Conservation (phyloP, 2,797 vertebrate genomes). For the Muraenolepis orangiensis region DNA sequence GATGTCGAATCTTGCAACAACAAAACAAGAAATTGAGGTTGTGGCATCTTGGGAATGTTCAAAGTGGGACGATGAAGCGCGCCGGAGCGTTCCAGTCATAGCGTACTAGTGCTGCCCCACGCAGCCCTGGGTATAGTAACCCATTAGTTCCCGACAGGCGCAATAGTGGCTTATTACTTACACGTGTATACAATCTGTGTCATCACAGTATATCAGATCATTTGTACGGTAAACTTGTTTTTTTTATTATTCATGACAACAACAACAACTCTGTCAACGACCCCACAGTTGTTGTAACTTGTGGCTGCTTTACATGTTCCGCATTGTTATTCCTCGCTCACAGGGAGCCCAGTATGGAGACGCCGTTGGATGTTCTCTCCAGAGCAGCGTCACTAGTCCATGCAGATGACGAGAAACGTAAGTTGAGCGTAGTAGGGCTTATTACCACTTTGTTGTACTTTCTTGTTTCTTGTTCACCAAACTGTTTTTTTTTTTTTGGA, state of each 20-base stretch:
- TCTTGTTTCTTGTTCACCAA: not conserved
- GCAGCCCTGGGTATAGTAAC: not conserved
- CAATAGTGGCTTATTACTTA: not conserved
- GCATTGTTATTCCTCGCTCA: constrained; percentile 42
- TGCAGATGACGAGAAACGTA: constrained; percentile 94
- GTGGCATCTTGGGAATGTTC: constrained; percentile 64
- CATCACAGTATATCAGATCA: not conserved
- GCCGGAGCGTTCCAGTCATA: constrained; percentile 27
- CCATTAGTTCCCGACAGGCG: not conserved
- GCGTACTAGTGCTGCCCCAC: not conserved
- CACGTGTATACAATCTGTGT: not conserved
- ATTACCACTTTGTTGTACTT: constrained; percentile 10
- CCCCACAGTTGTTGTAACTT: not conserved
- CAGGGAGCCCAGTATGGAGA: constrained; percentile 91
- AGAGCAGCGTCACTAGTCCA: constrained; percentile 96
- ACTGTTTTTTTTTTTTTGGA: not conserved
- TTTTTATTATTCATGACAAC: constrained; percentile 46
- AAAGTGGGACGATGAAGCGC: constrained; percentile 48
- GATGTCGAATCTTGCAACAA: not conserved
- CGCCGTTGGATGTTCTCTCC: constrained; percentile 94
- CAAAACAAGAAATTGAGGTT: constrained; percentile 27
- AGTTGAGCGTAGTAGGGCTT: constrained; percentile 64
- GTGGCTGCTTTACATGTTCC: constrained; percentile 9
- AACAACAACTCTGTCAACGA: not conserved
- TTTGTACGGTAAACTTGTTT: not conserved